Evolutionary conservation across 23 tunicate species (phyloP).

Genomic region (Trididemnum nubilum): DNA sequence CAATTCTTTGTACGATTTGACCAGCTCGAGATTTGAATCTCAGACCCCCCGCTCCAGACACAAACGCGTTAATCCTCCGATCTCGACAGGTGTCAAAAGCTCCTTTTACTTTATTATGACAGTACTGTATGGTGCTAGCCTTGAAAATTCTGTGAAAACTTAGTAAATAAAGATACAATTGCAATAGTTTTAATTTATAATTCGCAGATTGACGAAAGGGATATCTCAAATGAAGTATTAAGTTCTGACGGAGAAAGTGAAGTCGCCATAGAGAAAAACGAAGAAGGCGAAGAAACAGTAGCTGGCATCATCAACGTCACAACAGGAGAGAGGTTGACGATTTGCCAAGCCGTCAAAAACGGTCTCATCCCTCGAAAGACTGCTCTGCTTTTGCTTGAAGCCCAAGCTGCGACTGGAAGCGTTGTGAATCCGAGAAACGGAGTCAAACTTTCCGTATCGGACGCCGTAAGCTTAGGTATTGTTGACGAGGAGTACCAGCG

Average conservation of each 20-base stretch:
- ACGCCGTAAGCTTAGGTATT: slow-evolving; percentile 68
- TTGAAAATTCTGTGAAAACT: too few species aligned
- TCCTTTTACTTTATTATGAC: too few species aligned
- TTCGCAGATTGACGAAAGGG: neutral
- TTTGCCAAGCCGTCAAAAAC: slow-evolving; percentile 81
- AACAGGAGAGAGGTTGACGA: slow-evolving; percentile 82
- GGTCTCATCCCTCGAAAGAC: slow-evolving; percentile 86
- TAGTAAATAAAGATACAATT: neutral
- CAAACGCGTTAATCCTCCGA: too few species aligned
- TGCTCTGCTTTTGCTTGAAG: slow-evolving; percentile 80
- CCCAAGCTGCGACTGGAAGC: slow-evolving; percentile 94
- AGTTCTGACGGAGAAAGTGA: neutral
- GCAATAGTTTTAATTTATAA: too few species aligned
- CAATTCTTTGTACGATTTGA: too few species aligned
- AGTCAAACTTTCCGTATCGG: slow-evolving; percentile 73
- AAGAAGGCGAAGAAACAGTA: slow-evolving; percentile 66
- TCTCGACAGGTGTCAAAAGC: too few species aligned
- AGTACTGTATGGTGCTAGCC: too few species aligned
- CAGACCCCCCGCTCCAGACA: too few species aligned
- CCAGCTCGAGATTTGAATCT: too few species aligned
- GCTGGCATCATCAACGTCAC: slow-evolving; percentile 95
- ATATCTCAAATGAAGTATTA: neutral
- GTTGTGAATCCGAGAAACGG: slow-evolving; percentile 88
- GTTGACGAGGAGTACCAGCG: slow-evolving; percentile 58
- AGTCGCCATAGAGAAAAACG: neutral